Conservation (phyloP, 2,797 vertebrate genomes). For the Pseudomugil tenellus region DNA sequence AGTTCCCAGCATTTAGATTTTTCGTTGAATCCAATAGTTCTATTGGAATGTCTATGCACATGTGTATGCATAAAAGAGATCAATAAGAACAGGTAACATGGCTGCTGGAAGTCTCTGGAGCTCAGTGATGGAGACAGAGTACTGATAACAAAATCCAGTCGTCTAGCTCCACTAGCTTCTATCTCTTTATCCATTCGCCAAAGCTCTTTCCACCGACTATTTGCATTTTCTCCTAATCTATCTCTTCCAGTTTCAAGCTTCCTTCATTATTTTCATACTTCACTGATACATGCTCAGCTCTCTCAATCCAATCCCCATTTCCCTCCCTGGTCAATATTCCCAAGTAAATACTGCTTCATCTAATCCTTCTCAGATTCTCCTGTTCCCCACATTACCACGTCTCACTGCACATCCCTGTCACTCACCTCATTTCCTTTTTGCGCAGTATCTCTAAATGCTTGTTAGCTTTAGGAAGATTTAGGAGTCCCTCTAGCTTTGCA, state of each 20-base stretch:
- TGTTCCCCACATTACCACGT: slow-evolving; percentile 20
- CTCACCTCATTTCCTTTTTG: slow-evolving; percentile 49
- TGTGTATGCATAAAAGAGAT: slow-evolving; percentile 38
- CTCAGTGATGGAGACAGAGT: slow-evolving; percentile 62
- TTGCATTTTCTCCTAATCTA: slow-evolving; percentile 19
- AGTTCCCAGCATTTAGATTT: no score
- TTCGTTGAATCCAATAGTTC: neutral
- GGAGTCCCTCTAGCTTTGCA: slow-evolving; percentile 52
- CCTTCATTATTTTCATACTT: slow-evolving; percentile 41
- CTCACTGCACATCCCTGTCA: slow-evolving; percentile 31
- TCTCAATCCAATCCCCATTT: slow-evolving; percentile 26
- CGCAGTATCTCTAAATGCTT: slow-evolving; percentile 47
- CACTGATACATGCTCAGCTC: slow-evolving; percentile 34
- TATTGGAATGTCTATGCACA: slow-evolving; percentile 9
- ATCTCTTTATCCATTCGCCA: slow-evolving; percentile 53
- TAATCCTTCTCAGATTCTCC: slow-evolving; percentile 44
- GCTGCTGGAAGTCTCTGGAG: slow-evolving; percentile 44
- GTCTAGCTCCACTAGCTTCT: slow-evolving; percentile 64
- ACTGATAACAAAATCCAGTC: slow-evolving; percentile 73
- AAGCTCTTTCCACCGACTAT: slow-evolving; percentile 29
- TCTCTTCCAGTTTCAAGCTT: slow-evolving; percentile 33
- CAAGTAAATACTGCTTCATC: slow-evolving; percentile 47
- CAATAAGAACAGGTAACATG: slow-evolving; percentile 37
- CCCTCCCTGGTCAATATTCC: slow-evolving; percentile 42
- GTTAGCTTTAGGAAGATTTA: slow-evolving; percentile 61